phyloP scores from a whole-genome alignment of 2,888 invertebrate species.

The Prosapia bicincta region DNA sequence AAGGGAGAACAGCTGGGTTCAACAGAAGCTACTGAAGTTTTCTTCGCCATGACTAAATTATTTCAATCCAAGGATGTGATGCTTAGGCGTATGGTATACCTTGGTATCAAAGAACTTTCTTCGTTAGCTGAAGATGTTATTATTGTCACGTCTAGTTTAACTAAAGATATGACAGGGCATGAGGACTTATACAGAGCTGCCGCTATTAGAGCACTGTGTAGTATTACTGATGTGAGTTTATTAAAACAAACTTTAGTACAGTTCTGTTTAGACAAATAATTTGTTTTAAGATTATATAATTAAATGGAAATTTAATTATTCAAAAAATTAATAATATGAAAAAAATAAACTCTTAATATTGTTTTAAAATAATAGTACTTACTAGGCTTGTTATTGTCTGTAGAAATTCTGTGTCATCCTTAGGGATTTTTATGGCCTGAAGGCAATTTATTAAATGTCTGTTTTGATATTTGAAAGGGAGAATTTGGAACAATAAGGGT shows the following conservation, averaged over 20 bases:
- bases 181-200: constrained; percentile 92
- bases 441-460: no score
- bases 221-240: constrained; percentile 81
- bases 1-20: constrained; percentile 86
- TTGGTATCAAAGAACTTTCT: constrained; percentile 94
- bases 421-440: no score
- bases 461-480: no score
- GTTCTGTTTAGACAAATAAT: neutral
- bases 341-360: no score
- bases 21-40: constrained; percentile 96
- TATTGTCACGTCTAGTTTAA: constrained; percentile 95
- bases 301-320: neutral
- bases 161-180: constrained; percentile 97
- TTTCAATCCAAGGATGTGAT: constrained; percentile 97
- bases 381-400: no score
- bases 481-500: no score
- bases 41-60: constrained; percentile 98
- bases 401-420: no score
- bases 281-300: neutral
- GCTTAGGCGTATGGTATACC: constrained; percentile 90
- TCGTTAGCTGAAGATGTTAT: constrained; percentile 97
- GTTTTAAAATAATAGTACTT: no score
- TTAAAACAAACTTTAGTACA: neutral
- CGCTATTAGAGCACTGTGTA: constrained; percentile 95
- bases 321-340: no score